Conservation (phyloP, 35 echinoderm and acorn worm genomes). For the Ophioderma brevispina region DNA sequence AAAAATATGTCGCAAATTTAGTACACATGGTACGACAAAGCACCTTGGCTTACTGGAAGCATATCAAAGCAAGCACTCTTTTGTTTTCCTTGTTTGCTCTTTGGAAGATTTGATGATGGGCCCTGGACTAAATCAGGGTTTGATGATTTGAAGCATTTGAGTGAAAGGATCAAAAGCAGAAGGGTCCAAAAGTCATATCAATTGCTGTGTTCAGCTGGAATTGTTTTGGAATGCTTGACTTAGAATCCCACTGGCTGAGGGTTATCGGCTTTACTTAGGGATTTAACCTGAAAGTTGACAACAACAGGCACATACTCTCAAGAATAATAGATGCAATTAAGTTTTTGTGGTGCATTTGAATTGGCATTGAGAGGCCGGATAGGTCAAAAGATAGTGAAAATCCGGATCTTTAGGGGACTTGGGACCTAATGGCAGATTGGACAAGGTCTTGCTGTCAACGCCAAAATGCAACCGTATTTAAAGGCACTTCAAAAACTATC, state of each 20-base stretch:
- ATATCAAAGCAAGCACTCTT: background rate
- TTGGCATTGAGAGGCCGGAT: background rate
- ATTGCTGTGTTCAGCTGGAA: background rate
- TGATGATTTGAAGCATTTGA: conserved; percentile 4
- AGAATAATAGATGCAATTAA: background rate
- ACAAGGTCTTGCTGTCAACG: background rate
- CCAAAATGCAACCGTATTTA: background rate
- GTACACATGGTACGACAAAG: background rate
- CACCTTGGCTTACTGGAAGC: background rate
- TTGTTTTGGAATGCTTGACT: background rate
- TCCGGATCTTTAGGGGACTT: background rate
- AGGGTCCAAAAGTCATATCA: background rate
- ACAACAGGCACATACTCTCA: conserved; percentile 16
- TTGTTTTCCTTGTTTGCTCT: background rate
- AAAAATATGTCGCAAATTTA: background rate
- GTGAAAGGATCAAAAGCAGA: background rate
- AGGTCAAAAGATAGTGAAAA: background rate
- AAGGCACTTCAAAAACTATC: background rate
- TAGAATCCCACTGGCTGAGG: background rate
- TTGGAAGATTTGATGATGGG: background rate
- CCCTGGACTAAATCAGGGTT: conserved; percentile 1
- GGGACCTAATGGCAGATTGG: background rate
- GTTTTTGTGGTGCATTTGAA: conserved; percentile 4
- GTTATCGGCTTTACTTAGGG: background rate
- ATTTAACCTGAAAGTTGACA: background rate